Percentiles rank a stretch among this genome's conserved stretches.
These are phyloP conservation scores for Trematocara stigmaticum DNA, from an alignment of 2,113 vertebrate species.

Conservation along the genomic window DNA sequence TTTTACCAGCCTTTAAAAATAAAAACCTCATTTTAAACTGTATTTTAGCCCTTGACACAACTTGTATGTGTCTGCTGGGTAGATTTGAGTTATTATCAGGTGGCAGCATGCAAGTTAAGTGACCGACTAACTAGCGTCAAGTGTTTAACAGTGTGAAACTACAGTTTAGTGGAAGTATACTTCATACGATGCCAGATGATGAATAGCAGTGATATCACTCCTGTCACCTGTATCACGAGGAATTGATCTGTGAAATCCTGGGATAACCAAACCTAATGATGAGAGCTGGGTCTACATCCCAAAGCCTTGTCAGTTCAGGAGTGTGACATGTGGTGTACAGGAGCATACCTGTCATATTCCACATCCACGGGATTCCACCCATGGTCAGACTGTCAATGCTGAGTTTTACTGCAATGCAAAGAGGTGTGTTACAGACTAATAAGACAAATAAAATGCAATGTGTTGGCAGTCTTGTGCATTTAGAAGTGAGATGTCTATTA, in stretches of 20 bases:
- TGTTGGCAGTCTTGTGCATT: background rate
- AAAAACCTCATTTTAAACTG: background rate
- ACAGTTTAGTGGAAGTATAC: background rate
- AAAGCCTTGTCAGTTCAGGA: background rate
- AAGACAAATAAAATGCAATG: background rate
- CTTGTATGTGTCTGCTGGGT: background rate
- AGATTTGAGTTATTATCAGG: background rate
- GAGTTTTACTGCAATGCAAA: background rate
- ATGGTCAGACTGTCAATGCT: background rate
- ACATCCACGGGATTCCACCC: background rate
- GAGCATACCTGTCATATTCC: background rate
- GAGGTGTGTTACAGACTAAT: background rate
- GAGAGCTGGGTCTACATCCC: background rate
- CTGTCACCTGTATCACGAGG: background rate
- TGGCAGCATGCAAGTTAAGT: background rate
- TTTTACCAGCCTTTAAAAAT: background rate
- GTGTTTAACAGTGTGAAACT: background rate
- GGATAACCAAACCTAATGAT: background rate
- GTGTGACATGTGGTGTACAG: background rate
- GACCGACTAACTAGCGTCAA: background rate
- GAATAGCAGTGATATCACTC: background rate
- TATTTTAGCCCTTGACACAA: background rate
- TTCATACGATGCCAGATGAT: background rate
- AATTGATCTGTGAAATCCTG: background rate
- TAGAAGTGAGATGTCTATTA: background rate